Evolutionary conservation across 2,888 invertebrate species (phyloP).

Genomic region (Scaptomyza tumidula): DNA sequence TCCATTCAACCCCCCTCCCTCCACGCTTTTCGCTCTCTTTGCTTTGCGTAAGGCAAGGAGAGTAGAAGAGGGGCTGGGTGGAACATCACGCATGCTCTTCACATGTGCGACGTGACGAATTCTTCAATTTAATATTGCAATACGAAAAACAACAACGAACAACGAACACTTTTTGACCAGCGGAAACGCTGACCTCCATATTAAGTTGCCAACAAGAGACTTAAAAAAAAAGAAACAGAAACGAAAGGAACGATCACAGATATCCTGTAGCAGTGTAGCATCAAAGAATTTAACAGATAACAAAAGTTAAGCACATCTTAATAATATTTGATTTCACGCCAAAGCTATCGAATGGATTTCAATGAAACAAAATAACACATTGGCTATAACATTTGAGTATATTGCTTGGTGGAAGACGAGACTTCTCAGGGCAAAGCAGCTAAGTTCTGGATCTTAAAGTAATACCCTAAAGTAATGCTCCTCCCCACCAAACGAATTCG

Average conservation of each 20-base stretch:
- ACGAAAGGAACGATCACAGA: constrained; percentile 1
- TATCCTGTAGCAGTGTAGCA: constrained; percentile 23
- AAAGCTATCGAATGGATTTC: too few species aligned
- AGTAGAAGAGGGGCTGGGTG: too few species aligned
- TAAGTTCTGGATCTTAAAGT: too few species aligned
- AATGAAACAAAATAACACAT: too few species aligned
- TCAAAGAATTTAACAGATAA: too few species aligned
- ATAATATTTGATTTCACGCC: too few species aligned
- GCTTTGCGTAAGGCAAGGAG: not conserved
- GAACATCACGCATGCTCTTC: constrained; percentile 22
- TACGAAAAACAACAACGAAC: constrained; percentile 29
- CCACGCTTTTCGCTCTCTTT: not conserved
- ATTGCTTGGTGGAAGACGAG: too few species aligned
- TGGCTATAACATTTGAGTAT: too few species aligned
- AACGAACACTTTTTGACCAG: constrained; percentile 38
- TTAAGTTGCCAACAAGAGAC: constrained; percentile 40
- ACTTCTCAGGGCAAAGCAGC: too few species aligned
- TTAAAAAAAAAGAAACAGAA: constrained; percentile 1
- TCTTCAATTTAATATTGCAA: constrained; percentile 71
- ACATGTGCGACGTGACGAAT: constrained; percentile 53
- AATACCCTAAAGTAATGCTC: too few species aligned
- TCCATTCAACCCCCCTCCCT: not conserved
- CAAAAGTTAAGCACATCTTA: too few species aligned
- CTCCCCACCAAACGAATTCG: too few species aligned
- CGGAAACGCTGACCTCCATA: constrained; percentile 58